phyloP scores from a whole-genome alignment of 2,797 vertebrate genomes.

The Rhynchotus rufescens region DNA sequence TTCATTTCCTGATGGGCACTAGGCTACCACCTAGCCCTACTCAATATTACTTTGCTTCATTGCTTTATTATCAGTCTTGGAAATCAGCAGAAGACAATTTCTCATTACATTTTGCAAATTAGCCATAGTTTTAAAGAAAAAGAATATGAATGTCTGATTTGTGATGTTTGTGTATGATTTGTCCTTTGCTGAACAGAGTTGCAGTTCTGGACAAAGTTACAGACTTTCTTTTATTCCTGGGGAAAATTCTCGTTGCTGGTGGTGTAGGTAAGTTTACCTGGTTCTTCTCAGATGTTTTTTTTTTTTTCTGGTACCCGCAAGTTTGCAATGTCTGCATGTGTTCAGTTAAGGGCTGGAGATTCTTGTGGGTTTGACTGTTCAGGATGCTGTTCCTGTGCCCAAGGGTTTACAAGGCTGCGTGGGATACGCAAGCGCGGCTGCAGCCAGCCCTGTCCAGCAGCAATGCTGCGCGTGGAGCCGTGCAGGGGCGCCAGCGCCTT shows the following conservation, averaged over 20 bases:
- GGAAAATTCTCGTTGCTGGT: constrained; percentile 93
- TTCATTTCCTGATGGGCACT: background rate
- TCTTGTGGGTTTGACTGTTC: background rate
- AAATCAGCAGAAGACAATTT: background rate
- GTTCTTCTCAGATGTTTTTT: background rate
- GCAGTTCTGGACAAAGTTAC: constrained; percentile 95
- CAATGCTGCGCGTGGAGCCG: background rate
- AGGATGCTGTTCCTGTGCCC: background rate
- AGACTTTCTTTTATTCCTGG: constrained; percentile 93
- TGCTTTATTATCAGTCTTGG: background rate
- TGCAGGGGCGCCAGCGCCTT: background rate
- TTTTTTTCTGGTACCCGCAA: background rate
- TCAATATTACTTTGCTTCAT: background rate
- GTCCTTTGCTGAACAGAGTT: constrained; percentile 81
- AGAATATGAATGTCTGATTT: background rate
- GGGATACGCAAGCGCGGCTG: background rate
- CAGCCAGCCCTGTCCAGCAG: background rate
- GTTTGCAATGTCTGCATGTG: background rate
- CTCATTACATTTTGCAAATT: background rate
- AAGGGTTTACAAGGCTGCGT: background rate
- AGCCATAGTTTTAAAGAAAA: background rate
- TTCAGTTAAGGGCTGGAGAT: background rate
- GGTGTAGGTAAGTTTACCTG: constrained; percentile 86
- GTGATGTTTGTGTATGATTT: constrained; percentile 16
- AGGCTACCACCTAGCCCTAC: background rate